Conservation (phyloP, 2,797 vertebrate genomes). For the Crenichthys baileyi region DNA sequence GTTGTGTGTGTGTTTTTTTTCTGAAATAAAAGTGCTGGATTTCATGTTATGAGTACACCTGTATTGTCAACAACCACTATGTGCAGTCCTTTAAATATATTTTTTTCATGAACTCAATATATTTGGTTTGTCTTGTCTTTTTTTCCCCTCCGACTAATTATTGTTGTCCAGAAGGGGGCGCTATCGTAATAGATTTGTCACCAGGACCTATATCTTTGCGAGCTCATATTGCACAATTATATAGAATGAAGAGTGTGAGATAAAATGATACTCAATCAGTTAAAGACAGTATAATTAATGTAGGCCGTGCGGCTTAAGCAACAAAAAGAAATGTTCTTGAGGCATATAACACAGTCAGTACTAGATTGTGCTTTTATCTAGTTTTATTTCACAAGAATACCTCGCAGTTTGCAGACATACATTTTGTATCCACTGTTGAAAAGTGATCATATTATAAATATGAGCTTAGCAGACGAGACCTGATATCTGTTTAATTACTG, state of each 20-base stretch:
- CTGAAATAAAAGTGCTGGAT: constrained; percentile 24
- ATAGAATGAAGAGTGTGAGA: not conserved
- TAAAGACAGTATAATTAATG: not conserved
- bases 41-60: constrained; percentile 8
- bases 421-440: not conserved
- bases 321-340: not conserved
- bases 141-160: not conserved
- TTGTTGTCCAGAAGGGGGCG: not conserved
- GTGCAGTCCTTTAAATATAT: constrained; percentile 34
- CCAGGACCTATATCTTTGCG: not conserved
- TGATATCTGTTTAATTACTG: not conserved
- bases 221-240: not conserved
- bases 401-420: not conserved
- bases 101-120: not conserved
- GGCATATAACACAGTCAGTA: not conserved
- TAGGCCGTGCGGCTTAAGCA: not conserved
- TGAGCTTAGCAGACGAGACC: not conserved
- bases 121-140: not conserved
- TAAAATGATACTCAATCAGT: not conserved
- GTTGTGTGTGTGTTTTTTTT: constrained; percentile 5
- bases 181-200: not conserved
- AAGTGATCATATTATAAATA: not conserved
- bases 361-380: not conserved
- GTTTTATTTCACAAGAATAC: not conserved
- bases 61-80: constrained; percentile 11